Base-by-base conservation (phyloP, 2,888 invertebrate genomes). In the Cantharis flavilabris region DNA sequence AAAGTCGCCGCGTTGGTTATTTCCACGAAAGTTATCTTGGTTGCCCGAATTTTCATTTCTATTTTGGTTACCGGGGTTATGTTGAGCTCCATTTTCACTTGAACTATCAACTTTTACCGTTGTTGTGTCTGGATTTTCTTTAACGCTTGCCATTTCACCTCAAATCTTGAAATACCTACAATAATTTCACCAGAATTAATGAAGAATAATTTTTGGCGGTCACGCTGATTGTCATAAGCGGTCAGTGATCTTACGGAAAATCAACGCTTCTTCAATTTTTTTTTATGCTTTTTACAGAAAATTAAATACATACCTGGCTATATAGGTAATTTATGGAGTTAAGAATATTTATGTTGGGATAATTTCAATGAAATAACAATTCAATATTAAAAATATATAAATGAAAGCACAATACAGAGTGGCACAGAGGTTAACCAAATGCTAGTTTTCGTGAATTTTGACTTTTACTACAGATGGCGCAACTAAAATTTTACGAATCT, bases 91-190 rank as follows among this genome's bases (percentile, higher is more conserved):
- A 62, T 79, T 79, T 23, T 77, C 77, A 11, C 71, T 80, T 13
- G 80, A 80, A 75, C 80, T 81, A 70, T 82, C 82, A 5, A 77
- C 81, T 70, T 81, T 82, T 3, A 62, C 72, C 11, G 76, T 73
- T 0, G 81, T 76, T 11, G 81, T 78, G 62, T 81, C 81, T 11
- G 81, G 78, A 69, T 77, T 81, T 75, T 78, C 79, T 2, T 75
- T 49, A 0, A 49, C 49, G 3, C n/a, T 67, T 62, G 82, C 79
- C 49, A 49, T 49, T 49, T 49, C n/a, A n/a, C n/a, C 2, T 7
- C 13, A n/a, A 49, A 49, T 13, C n/a, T n/a, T n/a, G 4, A 4
- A 33, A 33, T 49, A n/a, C n/a, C 49, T 49, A n/a, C 7, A 7
- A n/a, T n/a, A 49, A 49, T n/a, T n/a, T 49, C n/a, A 49, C 7